phyloP scores from a whole-genome alignment of 2,113 vertebrate genomes.

The Grus americana region DNA sequence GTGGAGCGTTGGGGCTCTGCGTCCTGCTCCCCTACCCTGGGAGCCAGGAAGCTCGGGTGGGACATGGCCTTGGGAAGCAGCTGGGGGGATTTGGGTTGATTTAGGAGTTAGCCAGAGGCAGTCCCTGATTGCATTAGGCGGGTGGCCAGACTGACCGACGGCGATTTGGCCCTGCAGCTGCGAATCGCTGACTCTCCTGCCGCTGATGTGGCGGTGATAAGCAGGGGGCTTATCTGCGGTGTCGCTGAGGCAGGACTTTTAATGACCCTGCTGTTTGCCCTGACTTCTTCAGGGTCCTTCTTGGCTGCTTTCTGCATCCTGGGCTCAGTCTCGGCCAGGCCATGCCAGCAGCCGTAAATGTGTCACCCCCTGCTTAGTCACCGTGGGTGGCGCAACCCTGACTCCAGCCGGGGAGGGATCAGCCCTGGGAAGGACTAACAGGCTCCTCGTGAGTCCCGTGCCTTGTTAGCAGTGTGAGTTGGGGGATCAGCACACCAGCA shows the following conservation, averaged over 20 bases:
- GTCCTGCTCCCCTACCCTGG: rapidly evolving
- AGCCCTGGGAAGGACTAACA: not conserved
- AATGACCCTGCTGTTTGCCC: not conserved
- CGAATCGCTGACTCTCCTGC: not conserved
- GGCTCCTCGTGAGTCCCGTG: not conserved
- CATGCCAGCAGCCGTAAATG: not conserved
- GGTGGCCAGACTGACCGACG: not conserved
- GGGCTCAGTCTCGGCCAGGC: not conserved
- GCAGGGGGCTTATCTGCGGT: not conserved
- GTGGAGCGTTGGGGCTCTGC: not conserved
- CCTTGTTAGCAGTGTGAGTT: not conserved
- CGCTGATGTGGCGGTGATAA: not conserved
- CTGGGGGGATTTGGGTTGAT: not conserved
- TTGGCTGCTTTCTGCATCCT: not conserved
- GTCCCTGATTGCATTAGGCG: constrained; percentile 22
- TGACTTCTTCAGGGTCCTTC: not conserved
- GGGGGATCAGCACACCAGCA: not conserved
- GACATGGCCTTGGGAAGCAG: not conserved
- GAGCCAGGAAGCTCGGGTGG: rapidly evolving
- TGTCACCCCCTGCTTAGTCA: not conserved
- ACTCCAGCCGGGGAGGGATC: not conserved
- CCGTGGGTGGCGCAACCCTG: not conserved
- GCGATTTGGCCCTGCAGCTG: not conserved
- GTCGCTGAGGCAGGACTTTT: not conserved
- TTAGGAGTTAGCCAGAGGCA: not conserved